Evolutionary conservation across 53 echinoderm and acorn worm genomes (phyloP), one percentile per base, ranked within the genome.

Genomic region (Luidia sarsii): DNA sequence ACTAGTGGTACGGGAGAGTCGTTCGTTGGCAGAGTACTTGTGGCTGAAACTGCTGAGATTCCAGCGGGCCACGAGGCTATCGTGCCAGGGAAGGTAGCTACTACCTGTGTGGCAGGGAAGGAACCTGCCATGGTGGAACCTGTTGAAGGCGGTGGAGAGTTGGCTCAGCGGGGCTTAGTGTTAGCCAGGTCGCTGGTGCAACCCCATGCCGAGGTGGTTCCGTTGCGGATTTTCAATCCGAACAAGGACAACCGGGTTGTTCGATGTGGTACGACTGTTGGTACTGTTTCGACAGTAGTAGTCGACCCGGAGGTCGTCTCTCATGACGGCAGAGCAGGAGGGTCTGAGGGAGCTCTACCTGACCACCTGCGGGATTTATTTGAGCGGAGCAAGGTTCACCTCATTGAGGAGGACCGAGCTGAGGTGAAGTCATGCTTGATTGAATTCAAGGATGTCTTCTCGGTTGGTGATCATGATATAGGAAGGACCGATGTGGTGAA

Each of bases 391-490:
- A 56, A 20, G 5, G 56, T 23, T 2, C 22, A 21, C 2, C 27
- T 56, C 22, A 21, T 10, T 23, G 22, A 20, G 19, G 21, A 23
- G 0, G 22, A 56, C 22, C 16, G 27, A 23, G 56, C 56, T 25
- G 27, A 5, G 22, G 56, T 56, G 21, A 1, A 20, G 1, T 25
- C 21, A 25, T 25, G 21, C 7, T 25, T 56, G 56, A 56, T 56
- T 25, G 56, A 56, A 23, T 56, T 10, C 22, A 9, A 20, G 9
- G 31, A 56, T 56, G 56, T 56, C 21, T 56, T 21, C 27, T 56
- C 41, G n/a, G n/a, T n/a, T n/a, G n/a, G 54, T 36, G 82, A 81
- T 23, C 31, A 1, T 24, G 88, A 88, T 35, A 65, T 89, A 14
- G 89, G 84, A 10, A 46, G 61, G 14, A 89, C 89, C 0, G 62